Conservation (phyloP, 2,888 invertebrate species). For the Nemurella pictetii region DNA sequence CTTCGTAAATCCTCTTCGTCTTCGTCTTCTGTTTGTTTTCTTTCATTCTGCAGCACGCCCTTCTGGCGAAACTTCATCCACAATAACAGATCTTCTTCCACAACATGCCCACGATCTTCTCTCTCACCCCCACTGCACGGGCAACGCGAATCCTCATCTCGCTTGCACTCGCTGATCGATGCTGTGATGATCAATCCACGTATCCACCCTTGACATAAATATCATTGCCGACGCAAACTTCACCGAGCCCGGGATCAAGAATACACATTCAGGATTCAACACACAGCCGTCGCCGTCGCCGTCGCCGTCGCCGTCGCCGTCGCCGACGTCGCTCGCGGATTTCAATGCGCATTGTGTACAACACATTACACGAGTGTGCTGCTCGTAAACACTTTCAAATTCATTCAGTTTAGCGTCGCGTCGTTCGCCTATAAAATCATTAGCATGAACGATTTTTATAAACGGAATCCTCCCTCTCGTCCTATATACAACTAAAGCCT, state of each 20-base stretch:
- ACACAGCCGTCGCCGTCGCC: not conserved
- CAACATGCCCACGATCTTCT: not conserved
- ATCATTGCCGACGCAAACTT: too few species aligned
- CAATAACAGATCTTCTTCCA: not conserved
- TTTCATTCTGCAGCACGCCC: not conserved
- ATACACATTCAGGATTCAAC: not conserved
- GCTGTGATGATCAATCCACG: too few species aligned
- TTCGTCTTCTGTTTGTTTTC: not conserved
- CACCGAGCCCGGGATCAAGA: too few species aligned
- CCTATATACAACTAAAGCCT: not conserved
- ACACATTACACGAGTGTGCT: not conserved
- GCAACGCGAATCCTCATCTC: not conserved
- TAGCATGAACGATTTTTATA: conserved; percentile 23
- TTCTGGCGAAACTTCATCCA: not conserved
- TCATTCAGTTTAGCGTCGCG: too few species aligned
- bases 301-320: not conserved
- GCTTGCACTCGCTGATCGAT: not conserved
- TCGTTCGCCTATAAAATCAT: not conserved
- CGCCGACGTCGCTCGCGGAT: too few species aligned
- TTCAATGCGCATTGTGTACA: not conserved
- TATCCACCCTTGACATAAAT: too few species aligned
- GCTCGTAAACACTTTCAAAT: not conserved
- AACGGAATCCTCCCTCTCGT: not conserved
- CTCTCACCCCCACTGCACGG: not conserved
- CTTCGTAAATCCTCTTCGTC: too few species aligned